These are phyloP conservation scores for Cardiocondyla obscurior DNA, from an alignment of 1,140 invertebrate genomes.

Conservation along the genomic window DNA sequence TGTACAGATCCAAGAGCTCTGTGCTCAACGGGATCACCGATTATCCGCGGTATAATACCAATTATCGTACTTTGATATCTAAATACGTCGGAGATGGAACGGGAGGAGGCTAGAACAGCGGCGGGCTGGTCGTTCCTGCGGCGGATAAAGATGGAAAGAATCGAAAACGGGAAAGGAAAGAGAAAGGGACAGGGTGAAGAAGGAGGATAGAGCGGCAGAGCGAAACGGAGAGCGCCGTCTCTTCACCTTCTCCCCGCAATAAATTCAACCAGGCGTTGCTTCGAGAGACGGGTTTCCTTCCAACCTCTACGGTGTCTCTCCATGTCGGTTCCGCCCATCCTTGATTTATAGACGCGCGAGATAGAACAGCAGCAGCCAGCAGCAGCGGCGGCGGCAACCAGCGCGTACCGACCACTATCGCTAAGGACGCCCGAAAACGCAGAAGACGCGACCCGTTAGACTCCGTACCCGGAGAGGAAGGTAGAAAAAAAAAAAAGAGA, in stretches of 20 bases:
- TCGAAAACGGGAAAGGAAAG: slow-evolving; percentile 28
- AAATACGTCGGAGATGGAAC: slow-evolving; percentile 52
- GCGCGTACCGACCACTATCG: slow-evolving; percentile 55
- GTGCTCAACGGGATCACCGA: slow-evolving; percentile 37
- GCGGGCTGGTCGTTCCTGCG: slow-evolving; percentile 21
- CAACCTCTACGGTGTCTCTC: slow-evolving; percentile 81
- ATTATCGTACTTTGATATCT: slow-evolving; percentile 72
- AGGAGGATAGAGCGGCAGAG: background rate
- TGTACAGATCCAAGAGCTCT: background rate
- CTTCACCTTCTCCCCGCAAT: slow-evolving; percentile 69
- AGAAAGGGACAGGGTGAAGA: background rate
- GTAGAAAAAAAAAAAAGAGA: slow-evolving; percentile 31
- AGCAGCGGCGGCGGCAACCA: slow-evolving; percentile 38
- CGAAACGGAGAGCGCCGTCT: slow-evolving; percentile 33
- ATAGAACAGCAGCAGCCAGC: slow-evolving; percentile 63
- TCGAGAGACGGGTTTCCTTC: slow-evolving; percentile 76
- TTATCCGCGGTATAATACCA: slow-evolving; percentile 66
- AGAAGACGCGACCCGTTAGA: slow-evolving; percentile 32
- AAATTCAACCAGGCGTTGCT: slow-evolving; percentile 78
- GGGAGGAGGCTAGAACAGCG: slow-evolving; percentile 23
- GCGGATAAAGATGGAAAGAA: slow-evolving; percentile 20
- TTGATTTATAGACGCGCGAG: slow-evolving; percentile 76
- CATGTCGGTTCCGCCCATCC: slow-evolving; percentile 80
- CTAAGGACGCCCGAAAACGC: slow-evolving; percentile 62
- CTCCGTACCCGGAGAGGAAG: background rate